Base-by-base conservation (phyloP, 2,797 vertebrate species). In the Cercopithecus mitis region DNA sequence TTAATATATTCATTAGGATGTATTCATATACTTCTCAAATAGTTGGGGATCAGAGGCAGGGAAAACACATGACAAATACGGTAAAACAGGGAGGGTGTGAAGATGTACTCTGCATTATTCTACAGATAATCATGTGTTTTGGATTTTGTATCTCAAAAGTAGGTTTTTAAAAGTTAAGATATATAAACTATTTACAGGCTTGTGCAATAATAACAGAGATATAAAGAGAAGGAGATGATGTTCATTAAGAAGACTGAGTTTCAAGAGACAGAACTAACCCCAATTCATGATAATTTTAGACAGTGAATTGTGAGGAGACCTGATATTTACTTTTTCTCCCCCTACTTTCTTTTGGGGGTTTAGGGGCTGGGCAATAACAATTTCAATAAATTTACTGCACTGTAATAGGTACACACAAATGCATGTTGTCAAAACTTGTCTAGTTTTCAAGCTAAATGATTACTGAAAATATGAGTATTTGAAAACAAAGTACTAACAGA, bases 11-110 rank as follows among this genome's bases (percentile, higher is more conserved):
- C 73, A 88, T 93, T 94, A 90, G 43, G 27, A 64, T 41, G 2
- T 94, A 70, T 67, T 95, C 84, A 92, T 52, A 64, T 89, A 75
- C 24, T 96, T 97, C 76, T 96, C 70, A 91, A 94, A 92, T 80
- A 93, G 39, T 47, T 79, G 55, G 82, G 73, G 89, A 45, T 93
- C 93, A 95, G 90, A 92, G 82, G 70, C 94, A 36, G 70, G 30
- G 75, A 41, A 88, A 91, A 94, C 73, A 94, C 43, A 82, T 73
- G 88, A 86, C 52, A 92, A 89, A 95, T 93, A 82, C 24, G 43
- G 41, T 85, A 72, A 88, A 88, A 67, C 0, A 33, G 61, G 72
- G 36, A 91, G 50, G 45, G 15, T 33, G 3, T 25, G 52, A 24
- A 88, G 82, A 88, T 36, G 5, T 61, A 39, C 22, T 43, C 39